These are phyloP conservation scores for Mohoua ochrocephala DNA, from an alignment of 2,113 vertebrate species.

Conservation along the genomic window DNA sequence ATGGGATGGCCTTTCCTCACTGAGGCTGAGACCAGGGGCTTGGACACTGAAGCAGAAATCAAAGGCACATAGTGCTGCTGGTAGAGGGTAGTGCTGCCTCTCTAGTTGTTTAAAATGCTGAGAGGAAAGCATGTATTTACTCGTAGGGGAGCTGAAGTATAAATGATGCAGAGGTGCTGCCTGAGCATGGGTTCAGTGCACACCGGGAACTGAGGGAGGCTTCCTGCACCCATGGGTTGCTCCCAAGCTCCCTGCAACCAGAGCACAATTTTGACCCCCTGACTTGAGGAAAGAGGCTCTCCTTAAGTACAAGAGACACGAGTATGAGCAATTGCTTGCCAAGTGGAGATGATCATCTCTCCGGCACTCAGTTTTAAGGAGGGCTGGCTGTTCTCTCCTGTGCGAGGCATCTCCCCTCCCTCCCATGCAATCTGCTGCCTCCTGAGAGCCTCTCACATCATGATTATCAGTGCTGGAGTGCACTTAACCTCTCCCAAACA, in stretches of 20 bases:
- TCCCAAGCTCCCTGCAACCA: background rate
- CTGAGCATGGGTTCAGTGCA: accelerated
- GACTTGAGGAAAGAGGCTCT: background rate
- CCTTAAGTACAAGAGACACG: background rate
- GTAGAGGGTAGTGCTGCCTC: background rate
- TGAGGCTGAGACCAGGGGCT: background rate
- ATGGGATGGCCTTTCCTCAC: background rate
- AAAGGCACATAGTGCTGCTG: background rate
- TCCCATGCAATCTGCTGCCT: background rate
- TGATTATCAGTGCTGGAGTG: background rate
- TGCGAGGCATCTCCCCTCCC: background rate
- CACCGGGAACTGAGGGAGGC: background rate
- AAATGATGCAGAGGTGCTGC: background rate
- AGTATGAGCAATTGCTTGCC: background rate
- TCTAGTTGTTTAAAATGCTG: background rate
- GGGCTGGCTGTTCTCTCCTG: background rate
- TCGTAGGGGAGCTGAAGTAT: background rate
- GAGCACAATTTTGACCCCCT: background rate
- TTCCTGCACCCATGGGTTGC: background rate
- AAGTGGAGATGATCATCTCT: background rate
- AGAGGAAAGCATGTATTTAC: background rate
- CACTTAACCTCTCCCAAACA: background rate
- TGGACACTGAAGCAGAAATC: background rate
- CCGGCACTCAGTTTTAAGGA: background rate
- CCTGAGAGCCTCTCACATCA: slow-evolving; percentile 1